phyloP scores from a whole-genome alignment of 2,888 invertebrate genomes.

The Rhagonycha lutea region DNA sequence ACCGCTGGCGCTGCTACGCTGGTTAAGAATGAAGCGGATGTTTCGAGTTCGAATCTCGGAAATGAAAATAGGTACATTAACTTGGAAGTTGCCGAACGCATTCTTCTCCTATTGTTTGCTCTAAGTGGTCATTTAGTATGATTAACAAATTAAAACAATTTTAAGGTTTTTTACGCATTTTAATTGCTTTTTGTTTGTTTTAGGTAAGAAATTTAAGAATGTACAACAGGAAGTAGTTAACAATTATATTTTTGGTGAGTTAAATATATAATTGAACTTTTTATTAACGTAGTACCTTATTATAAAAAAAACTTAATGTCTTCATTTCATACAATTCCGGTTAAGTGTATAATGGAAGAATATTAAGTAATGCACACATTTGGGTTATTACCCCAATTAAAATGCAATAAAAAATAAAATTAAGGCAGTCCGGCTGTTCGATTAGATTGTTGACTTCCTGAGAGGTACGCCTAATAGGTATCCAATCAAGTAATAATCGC shows the following conservation, averaged over 20 bases:
- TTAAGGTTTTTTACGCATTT: neutral
- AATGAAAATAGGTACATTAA: neutral
- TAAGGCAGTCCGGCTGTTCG: neutral
- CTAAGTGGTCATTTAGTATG: neutral
- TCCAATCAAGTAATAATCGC: neutral
- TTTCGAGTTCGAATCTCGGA: neutral
- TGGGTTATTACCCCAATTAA: neutral
- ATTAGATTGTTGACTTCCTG: neutral
- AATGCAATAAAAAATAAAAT: neutral
- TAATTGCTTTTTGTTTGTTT: neutral
- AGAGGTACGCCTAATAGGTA: neutral
- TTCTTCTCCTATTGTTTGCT: neutral
- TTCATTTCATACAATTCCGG: neutral
- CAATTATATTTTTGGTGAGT: neutral
- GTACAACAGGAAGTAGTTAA: constrained; percentile 2
- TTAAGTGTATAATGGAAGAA: neutral
- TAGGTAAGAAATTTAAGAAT: neutral
- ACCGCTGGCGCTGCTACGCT: too few relatives aligned
- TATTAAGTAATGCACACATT: neutral
- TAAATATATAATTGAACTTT: constrained; percentile 1
- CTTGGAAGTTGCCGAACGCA: neutral
- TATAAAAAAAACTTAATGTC: neutral
- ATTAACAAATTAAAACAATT: neutral
- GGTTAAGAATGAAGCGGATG: neutral
- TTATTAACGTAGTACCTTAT: neutral